These are phyloP conservation scores for Agriopis marginaria DNA, from an alignment of 2,888 invertebrate genomes.

Conservation along the genomic window DNA sequence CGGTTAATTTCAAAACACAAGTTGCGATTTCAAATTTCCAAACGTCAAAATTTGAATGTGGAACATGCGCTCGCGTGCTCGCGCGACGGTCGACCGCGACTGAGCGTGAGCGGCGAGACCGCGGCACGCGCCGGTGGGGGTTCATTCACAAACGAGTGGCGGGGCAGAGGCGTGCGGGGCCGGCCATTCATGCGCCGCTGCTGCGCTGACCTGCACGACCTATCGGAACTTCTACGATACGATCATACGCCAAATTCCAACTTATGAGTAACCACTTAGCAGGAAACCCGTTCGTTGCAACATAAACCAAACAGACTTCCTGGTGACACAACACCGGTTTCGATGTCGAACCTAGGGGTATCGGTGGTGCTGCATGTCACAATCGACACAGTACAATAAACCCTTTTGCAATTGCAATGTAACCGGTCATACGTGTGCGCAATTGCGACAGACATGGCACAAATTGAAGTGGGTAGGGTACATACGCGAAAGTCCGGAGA, in stretches of 20 bases:
- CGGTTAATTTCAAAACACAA: conserved; percentile 58
- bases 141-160: conserved; percentile 83
- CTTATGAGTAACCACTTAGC: conserved; percentile 43
- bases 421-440: conserved; percentile 54
- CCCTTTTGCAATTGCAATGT: conserved; percentile 51
- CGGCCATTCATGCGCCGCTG: conserved; percentile 73
- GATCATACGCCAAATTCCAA: conserved; percentile 51
- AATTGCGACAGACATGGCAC: conserved; percentile 59
- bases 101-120: conserved; percentile 70
- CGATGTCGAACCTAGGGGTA: conserved; percentile 29
- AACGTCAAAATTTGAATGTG: conserved; percentile 68
- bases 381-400: conserved; percentile 48
- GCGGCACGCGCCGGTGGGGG: conserved; percentile 82
- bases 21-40: conserved; percentile 73
- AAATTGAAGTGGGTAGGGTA: conserved; percentile 51
- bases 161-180: conserved; percentile 69
- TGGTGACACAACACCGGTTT: conserved; percentile 30
- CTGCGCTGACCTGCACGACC: conserved; percentile 37
- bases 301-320: conserved; percentile 30
- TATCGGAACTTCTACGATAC: conserved; percentile 45
- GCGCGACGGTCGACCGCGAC: conserved; percentile 80
- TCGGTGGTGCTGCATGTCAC: conserved; percentile 47
- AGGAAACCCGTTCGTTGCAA: conserved; percentile 32
- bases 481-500: conserved; percentile 69
- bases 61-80: conserved; percentile 75